phyloP scores from a whole-genome alignment of 2,113 vertebrate genomes.

The Callithrix jacchus region DNA sequence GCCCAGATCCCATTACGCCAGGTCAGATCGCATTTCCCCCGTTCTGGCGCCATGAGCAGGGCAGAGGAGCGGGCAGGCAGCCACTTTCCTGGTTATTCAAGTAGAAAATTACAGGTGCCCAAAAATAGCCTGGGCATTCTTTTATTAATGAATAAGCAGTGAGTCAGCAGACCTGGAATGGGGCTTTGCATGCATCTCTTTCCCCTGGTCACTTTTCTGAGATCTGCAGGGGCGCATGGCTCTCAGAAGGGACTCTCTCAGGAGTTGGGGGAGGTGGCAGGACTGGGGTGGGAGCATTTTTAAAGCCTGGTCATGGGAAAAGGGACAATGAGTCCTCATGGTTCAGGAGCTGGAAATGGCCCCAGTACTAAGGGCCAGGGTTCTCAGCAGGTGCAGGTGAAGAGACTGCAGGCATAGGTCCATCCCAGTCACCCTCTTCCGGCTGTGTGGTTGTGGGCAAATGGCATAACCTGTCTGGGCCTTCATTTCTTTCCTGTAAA shows the following conservation, averaged over 20 bases:
- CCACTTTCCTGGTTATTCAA: constrained; percentile 75
- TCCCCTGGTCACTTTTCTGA: background rate
- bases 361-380: background rate
- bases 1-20: constrained; percentile 28
- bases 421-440: background rate
- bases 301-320: background rate
- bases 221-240: background rate
- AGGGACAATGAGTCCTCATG: background rate
- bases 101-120: constrained; percentile 84
- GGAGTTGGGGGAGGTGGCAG: background rate
- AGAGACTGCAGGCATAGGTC: background rate
- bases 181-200: constrained; percentile 18
- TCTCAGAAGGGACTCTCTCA: background rate
- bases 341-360: background rate
- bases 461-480: background rate
- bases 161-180: constrained; percentile 55
- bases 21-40: constrained; percentile 56
- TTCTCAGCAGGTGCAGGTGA: background rate
- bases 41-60: background rate
- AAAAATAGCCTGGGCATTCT: constrained; percentile 77
- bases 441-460: background rate
- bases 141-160: constrained; percentile 81
- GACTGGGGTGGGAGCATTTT: background rate
- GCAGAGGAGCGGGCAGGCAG: constrained; percentile 69
- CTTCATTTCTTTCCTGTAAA: background rate